Percentiles rank a stretch among this genome's conserved stretches.
Conservation (phyloP, 2,888 invertebrate species). For the Scotopteryx bipunctaria region DNA sequence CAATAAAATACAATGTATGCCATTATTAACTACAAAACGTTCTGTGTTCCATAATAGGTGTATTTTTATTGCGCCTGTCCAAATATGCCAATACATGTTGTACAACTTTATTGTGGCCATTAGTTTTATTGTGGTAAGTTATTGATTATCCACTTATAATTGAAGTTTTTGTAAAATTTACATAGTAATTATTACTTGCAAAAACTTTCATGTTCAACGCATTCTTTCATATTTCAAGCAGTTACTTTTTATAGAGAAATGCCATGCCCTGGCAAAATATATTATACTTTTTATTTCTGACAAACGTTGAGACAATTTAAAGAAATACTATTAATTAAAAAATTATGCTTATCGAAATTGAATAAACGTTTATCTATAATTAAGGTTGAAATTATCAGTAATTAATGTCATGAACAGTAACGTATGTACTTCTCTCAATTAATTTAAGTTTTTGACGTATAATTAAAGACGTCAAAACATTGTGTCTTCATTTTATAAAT, state of each 20-base stretch:
- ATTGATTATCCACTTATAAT: slow-evolving; percentile 18
- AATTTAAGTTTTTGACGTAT: too few species aligned
- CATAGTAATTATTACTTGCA: slow-evolving; percentile 11
- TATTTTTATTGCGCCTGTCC: slow-evolving; percentile 20
- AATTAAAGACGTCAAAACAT: too few species aligned
- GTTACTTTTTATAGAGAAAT: neutral
- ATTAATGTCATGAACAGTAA: too few species aligned
- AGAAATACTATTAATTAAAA: too few species aligned
- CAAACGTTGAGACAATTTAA: too few species aligned
- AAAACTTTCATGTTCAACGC: neutral
- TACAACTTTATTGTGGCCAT: slow-evolving; percentile 22
- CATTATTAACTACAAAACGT: slow-evolving; percentile 4
- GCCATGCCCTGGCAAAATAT: neutral
- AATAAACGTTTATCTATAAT: too few species aligned
- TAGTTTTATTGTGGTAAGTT: slow-evolving; percentile 25
- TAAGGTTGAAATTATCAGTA: too few species aligned
- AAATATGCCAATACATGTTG: slow-evolving; percentile 19
- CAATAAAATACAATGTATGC: slow-evolving; percentile 23
- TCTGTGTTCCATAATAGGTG: slow-evolving; percentile 13
- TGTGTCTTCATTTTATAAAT: too few species aligned
- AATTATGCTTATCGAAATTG: too few species aligned
- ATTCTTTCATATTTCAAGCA: neutral
- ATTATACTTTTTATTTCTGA: too few species aligned
- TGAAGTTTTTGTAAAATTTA: slow-evolving; percentile 16
- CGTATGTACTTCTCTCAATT: too few species aligned